Evolutionary conservation across 2,888 invertebrate genomes (phyloP), one percentile per base, ranked within the genome.

Genomic region (Nomada lathburiana): DNA sequence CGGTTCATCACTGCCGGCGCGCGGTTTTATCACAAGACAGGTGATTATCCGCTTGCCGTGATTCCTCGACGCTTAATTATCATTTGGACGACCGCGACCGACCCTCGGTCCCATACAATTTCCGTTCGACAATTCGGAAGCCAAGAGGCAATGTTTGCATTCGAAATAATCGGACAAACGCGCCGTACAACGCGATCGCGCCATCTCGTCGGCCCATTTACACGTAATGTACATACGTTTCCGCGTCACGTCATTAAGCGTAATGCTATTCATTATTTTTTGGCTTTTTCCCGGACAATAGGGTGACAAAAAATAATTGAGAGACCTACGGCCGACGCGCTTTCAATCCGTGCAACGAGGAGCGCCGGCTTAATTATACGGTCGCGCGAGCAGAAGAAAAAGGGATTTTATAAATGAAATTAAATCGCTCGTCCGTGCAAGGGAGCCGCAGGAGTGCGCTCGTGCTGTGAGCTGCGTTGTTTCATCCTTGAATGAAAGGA

Each of bases 391-490:
- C 71, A 20, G 18, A 63, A 63, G 26, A 42, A 63, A 72, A 44
- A 36, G 36, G 36, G 52, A 23, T 52, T 63, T 72, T 72, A 63
- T 72, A 72, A 72, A 72, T 63, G 71, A 63, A 72, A 44, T 53
- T 63, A 72, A 72, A 72, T 63, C 42, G 9, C 7, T 52, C n/a
- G 23, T 26, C 42, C 42, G 42, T 1, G 53, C 7, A 23, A 72
- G 42, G 16, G 23, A 53, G 1, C 13, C 29, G 7, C 26, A 20
- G 50, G 26, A 26, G 50, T 16, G 36, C 0, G 20, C 20, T 16
- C 16, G 16, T 16, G 16, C 20, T 1, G 57, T 50, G 42, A 59
- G 26, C n/a, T 16, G 4, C 23, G n/a, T 65, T 50, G 50, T 65
- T 26, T 20, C 44, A 23, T 59, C 36, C 26, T 60, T 23, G 26